Base-by-base conservation (phyloP, 2,888 invertebrate species). In the Nomada ferruginata region DNA sequence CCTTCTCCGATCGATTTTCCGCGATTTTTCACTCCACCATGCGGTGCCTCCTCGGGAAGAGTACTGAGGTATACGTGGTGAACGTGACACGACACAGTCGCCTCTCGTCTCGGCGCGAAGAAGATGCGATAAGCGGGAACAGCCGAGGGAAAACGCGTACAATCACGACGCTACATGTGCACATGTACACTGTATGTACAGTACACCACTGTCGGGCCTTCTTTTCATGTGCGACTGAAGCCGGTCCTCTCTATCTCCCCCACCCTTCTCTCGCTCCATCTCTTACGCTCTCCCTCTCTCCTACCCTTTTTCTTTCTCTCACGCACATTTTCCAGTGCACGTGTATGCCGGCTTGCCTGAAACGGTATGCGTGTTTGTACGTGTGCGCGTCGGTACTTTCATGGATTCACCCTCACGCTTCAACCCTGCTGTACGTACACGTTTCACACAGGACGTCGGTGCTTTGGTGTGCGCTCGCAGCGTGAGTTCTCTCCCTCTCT, bases 1-100 rank as follows among this genome's bases (percentile, higher is more conserved):
- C 74, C 79, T 78, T 83, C 73, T 64, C 65, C 87, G 84, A 89
- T 88, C 89, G 88, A 88, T 88, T 88, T 88, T 88, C 87, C 84
- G 73, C 89, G 85, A 88, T 88, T 89, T 88, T 88, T 89, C 87
- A 87, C 82, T 82, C 53, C 76, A 55, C 42, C 81, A 78, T 64
- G 85, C 65, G 70, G 69, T 73, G 77, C 57, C 76, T 86, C 77
- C 76, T 74, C 82, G 79, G 77, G 83, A 74, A 66, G 76, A 77
- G 82, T 75, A 53, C 23, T n/a, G 71, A 60, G 63, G 66, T 53
- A 68, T 74, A 72, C 73, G 77, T 73, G 77, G 73, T 63, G 80
- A 80, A 63, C 78, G 82, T 69, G 84, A 75, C 74, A 60, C 86
- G 75, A 72, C 80, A 70, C 74, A 85, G 76, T 79, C 53, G 59